Evolutionary conservation across 30 jellyfish, hydroid and myxozoan genomes (phyloP).

Genomic region (Rhopilema esculentum): DNA sequence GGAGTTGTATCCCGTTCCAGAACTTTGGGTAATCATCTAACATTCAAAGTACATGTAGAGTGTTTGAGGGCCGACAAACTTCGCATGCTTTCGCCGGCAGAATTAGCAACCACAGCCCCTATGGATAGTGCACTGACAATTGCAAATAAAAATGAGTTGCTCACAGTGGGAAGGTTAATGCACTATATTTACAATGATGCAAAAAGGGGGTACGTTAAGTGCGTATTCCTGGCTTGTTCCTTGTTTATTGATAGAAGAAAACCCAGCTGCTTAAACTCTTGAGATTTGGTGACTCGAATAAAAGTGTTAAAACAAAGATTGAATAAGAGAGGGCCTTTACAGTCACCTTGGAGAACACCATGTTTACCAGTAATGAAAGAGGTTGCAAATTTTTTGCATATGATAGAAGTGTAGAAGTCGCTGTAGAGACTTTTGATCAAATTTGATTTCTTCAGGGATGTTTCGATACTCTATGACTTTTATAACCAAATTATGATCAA

Average conservation of each 20-base stretch:
- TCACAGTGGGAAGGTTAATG: background rate
- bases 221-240: conserved; percentile 31
- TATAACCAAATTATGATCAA: background rate
- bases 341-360: conserved; percentile 21
- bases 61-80: conserved; percentile 37
- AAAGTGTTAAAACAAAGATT: background rate
- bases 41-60: conserved; percentile 23
- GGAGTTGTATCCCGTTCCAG: conserved; percentile 40
- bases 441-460: background rate
- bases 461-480: background rate
- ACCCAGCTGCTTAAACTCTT: background rate
- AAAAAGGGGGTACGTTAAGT: conserved; percentile 32
- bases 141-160: conserved; percentile 27
- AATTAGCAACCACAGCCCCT: conserved; percentile 29
- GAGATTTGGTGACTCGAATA: background rate
- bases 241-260: background rate
- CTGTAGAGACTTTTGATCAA: background rate
- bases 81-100: conserved; percentile 36
- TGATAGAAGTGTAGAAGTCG: background rate
- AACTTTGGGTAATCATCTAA: conserved; percentile 20
- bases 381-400: background rate
- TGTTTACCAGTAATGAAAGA: background rate
- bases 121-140: conserved; percentile 27
- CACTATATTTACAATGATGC: conserved; percentile 1
- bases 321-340: background rate